Evolutionary conservation across 2,888 invertebrate species (phyloP).

Genomic region (Kuschelorhynchus macadamiae): DNA sequence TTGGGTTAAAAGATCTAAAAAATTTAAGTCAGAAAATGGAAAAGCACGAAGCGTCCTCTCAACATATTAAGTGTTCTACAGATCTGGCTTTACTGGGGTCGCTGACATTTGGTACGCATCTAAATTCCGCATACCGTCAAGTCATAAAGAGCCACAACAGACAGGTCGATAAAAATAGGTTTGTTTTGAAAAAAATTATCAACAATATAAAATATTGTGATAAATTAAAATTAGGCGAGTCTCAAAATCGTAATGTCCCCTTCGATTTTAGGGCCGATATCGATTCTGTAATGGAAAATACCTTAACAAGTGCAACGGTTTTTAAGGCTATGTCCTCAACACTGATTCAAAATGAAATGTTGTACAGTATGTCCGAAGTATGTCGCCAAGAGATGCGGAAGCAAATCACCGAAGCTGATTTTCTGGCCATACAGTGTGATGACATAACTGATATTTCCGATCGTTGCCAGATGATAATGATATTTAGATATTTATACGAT

Average conservation of each 20-base stretch:
- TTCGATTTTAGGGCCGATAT: slow-evolving; percentile 9
- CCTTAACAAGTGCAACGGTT: slow-evolving; percentile 28
- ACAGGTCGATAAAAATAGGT: slow-evolving; percentile 31
- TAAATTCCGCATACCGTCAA: slow-evolving; percentile 22
- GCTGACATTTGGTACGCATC: slow-evolving; percentile 19
- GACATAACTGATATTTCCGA: slow-evolving; percentile 17
- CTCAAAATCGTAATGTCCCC: no score
- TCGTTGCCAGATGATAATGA: slow-evolving; percentile 23
- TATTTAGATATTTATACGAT: slow-evolving; percentile 11
- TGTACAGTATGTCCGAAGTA: slow-evolving; percentile 22
- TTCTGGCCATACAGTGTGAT: slow-evolving; percentile 28
- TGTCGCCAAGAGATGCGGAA: slow-evolving; percentile 17
- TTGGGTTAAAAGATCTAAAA: slow-evolving; percentile 4
- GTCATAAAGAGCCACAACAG: slow-evolving; percentile 32
- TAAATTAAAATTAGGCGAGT: slow-evolving; percentile 36
- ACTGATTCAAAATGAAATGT: slow-evolving; percentile 19
- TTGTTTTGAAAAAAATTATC: slow-evolving; percentile 28
- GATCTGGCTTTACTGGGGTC: slow-evolving; percentile 10
- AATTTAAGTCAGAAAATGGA: slow-evolving; percentile 17
- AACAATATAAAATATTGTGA: slow-evolving; percentile 39
- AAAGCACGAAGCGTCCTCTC: slow-evolving; percentile 8
- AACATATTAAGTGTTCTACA: slow-evolving; percentile 2
- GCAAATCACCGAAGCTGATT: slow-evolving; percentile 10
- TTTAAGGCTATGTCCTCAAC: not conserved
- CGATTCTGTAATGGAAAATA: slow-evolving; percentile 34